Evolutionary conservation across 2,113 vertebrate species (phyloP), one percentile per base, ranked within the genome.

Genomic region (Salminus brasiliensis): DNA sequence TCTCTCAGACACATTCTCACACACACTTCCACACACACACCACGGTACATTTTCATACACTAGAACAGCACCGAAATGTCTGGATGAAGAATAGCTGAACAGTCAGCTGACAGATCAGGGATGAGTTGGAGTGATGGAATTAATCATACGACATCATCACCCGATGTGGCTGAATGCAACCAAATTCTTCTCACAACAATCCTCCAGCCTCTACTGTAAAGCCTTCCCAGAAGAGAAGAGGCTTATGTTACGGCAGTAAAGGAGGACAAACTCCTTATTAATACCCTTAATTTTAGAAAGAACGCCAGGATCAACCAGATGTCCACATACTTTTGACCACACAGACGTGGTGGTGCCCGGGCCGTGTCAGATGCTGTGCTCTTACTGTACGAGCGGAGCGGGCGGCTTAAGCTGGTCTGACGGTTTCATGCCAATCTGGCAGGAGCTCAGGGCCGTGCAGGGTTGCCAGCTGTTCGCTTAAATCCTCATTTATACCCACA

Each of bases 401-500:
- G 0, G 5, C 18, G 5, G 4, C 23, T 53, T 7, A 36, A 36
- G 29, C 62, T 8, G 62, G 6, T 65, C 32, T 18, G 62, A 55
- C 13, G 23, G 23, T 55, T 36, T 65, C 68, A 72, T 41, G 71
- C 71, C 55, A 45, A 75, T 76, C 53, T 72, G 45, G 65, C 3
- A 30, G 12, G 18, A 27, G 23, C 15, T 67, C n/a, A 53, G 55
- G 59, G 32, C 74, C 34, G 53, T 59, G 62, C 41, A 53, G 52
- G 62, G 53, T 47, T 49, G 43, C 43, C 74, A 76, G 74, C 43
- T 76, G 74, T 76, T 76, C 45, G 29, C 60, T 25, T 36, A 32
- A 36, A 65, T 23, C 65, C 45, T 49, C 47, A 23, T 52, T 52
- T 49, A 52, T 36, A 23, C 10, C 45, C 47, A 36, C 30, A 52